Evolutionary conservation across 2,797 vertebrate species (phyloP), one percentile per base, ranked within the genome.

Genomic region (Sebastolobus alascanus): DNA sequence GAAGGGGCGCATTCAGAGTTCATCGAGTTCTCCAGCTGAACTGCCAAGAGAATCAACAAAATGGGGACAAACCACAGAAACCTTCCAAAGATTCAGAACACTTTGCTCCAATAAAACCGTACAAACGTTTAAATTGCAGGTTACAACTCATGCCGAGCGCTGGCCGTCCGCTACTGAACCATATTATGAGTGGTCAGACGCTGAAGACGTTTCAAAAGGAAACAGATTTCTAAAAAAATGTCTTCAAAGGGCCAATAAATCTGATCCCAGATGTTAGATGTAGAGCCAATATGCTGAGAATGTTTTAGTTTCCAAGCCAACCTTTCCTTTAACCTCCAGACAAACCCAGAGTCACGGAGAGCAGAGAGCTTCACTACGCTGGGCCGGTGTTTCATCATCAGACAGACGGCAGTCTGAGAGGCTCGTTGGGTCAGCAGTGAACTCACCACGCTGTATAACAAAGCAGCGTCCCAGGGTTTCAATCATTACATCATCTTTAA

Each of bases 21-120:
- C 92, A 90, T 43, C 1, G 85, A 89, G 93, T 94, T 94, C 86
- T 86, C 59, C 68, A 2, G 64, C 85, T 73, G 71, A 79, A 80
- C 83, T 85, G 90, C 83, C 89, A 89, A 87, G 74, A 67, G 88
- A 92, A 92, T 83, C 84, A 87, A 87, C 83, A 50, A 89, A 94
- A 90, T 7, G 61, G 78, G 79, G 81, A 89, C 84, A 90, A 84
- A 89, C 86, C 79, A 9, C 80, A 77, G 76, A 88, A 85, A 79
- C 71, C 83, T 84, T 86, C 73, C 68, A 86, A 80, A 72, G 79
- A 83, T 78, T 82, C 71, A 50, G 75, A 85, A 71, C 72, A 79
- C 84, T 89, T 86, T 60, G 72, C 84, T 87, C 80, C 46, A 80
- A 85, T 84, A 75, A 90, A 92, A 88, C 50, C 11, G 10, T 20